These are phyloP conservation scores for Tenthredo amoena DNA, from an alignment of 2,888 invertebrate species.

Conservation along the genomic window DNA sequence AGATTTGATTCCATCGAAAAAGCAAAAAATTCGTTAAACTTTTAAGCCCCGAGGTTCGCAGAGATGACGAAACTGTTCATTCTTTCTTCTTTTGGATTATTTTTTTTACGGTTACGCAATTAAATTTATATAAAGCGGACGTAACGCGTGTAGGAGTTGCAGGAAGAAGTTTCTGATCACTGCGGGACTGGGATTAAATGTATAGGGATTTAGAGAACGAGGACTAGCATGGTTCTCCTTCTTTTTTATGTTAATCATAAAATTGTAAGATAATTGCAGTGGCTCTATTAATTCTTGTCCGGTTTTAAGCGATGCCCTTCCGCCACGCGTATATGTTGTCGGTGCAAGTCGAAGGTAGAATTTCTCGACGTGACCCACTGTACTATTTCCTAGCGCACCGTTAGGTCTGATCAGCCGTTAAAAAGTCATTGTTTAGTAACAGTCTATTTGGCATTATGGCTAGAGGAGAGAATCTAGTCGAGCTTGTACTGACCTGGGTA, in stretches of 20 bases:
- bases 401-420: slow-evolving; percentile 51
- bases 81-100: neutral
- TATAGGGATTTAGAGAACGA: neutral
- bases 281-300: neutral
- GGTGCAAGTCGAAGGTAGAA: slow-evolving; percentile 33
- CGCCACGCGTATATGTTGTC: neutral
- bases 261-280: neutral
- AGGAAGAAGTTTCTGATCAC: neutral
- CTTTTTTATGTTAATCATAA: neutral
- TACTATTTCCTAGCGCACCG: slow-evolving; percentile 50
- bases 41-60: neutral
- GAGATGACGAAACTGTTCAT: neutral
- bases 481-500: neutral
- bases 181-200: neutral
- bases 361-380: slow-evolving; percentile 51
- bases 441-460: slow-evolving; percentile 52
- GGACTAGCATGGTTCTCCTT: neutral
- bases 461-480: neutral
- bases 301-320: slow-evolving; percentile 13
- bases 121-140: neutral
- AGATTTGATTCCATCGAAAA: neutral
- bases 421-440: slow-evolving; percentile 52
- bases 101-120: neutral
- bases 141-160: neutral
- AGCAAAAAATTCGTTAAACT: neutral